Percentiles rank a stretch among this genome's conserved stretches.
Conservation (phyloP, 2,797 vertebrate genomes). For the Acrocephalus scirpaceus region DNA sequence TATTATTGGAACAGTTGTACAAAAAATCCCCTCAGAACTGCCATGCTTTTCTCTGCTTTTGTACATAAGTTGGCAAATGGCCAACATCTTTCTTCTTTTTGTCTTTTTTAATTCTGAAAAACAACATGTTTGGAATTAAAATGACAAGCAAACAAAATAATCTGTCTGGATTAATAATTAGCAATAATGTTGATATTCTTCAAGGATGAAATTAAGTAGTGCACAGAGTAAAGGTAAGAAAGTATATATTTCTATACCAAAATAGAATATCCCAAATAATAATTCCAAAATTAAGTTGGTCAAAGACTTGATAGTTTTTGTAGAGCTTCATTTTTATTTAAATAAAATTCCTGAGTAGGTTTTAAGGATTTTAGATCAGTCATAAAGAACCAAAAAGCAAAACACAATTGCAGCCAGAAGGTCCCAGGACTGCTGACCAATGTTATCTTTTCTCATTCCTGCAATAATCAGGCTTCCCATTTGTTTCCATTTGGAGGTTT, state of each 20-base stretch:
- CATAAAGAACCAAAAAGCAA: not conserved
- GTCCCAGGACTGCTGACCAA: not conserved
- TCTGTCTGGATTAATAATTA: not conserved
- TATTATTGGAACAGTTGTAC: not conserved
- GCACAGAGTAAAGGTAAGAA: not conserved
- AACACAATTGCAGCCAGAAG: not conserved
- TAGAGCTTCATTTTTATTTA: not conserved
- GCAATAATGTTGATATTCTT: not conserved
- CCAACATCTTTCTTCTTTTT: not conserved
- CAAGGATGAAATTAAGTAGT: not conserved
- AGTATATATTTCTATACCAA: not conserved
- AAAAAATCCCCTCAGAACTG: not conserved
- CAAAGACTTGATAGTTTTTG: not conserved
- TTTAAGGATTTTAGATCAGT: not conserved
- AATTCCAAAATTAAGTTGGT: not conserved
- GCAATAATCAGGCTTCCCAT: not conserved
- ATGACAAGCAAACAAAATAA: not conserved
- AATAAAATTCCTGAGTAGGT: not conserved
- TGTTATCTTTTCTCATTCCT: not conserved
- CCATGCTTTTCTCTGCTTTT: not conserved
- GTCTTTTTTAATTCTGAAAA: not conserved
- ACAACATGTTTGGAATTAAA: not conserved
- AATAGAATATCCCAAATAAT: not conserved
- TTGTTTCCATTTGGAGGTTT: constrained; percentile 2
- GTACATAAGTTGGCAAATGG: rapidly evolving